phyloP scores from a whole-genome alignment of 2,113 vertebrate genomes.

The Egretta garzetta region DNA sequence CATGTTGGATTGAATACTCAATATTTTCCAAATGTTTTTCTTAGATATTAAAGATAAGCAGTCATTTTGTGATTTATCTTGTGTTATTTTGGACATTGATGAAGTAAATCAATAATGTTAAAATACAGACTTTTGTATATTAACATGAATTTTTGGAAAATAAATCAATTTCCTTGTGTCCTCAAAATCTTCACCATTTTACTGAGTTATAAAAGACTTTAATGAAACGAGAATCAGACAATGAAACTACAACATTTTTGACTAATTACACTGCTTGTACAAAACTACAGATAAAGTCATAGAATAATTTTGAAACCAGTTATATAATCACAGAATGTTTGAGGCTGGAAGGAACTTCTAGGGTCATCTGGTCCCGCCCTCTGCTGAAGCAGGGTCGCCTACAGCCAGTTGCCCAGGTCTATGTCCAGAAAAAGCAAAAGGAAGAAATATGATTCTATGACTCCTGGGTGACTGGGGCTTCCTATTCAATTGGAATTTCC shows the following conservation, averaged over 20 bases:
- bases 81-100: not conserved
- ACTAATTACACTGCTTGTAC: rapidly evolving
- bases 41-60: not conserved
- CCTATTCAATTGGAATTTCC: too few relatives aligned
- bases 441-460: not conserved
- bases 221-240: not conserved
- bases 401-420: not conserved
- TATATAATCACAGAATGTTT: not conserved
- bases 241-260: not conserved
- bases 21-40: not conserved
- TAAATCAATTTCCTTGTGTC: not conserved
- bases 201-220: not conserved
- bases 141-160: not conserved
- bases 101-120: not conserved
- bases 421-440: not conserved
- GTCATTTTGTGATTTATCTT: not conserved
- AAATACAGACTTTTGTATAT: not conserved
- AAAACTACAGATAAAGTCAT: not conserved
- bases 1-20: rapidly evolving
- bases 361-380: not conserved
- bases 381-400: rapidly evolving
- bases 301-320: not conserved
- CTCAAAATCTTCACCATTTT: not conserved
- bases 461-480: too few relatives aligned
- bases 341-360: not conserved